A percentile compares a stretch with the other conserved stretches of the same genome.
phyloP scores from a whole-genome alignment of 2,888 invertebrate species.

The Nomada lathburiana region DNA sequence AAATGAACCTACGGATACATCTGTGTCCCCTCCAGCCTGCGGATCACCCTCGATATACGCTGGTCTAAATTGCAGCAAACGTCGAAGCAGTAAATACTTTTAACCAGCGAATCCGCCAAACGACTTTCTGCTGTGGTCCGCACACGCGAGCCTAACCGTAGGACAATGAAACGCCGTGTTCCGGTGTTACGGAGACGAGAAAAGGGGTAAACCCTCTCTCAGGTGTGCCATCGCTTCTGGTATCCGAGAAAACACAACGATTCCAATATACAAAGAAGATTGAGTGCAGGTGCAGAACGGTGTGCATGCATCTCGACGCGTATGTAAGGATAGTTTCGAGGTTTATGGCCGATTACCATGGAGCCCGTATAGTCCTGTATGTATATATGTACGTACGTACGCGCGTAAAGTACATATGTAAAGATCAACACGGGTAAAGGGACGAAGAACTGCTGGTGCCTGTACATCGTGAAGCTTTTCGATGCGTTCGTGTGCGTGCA shows the following conservation, averaged over 20 bases:
- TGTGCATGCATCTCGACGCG: conserved; percentile 44
- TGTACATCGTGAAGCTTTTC: background rate
- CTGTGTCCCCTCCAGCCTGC: no score
- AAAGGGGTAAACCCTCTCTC: conserved; percentile 35
- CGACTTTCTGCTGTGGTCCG: conserved; percentile 20
- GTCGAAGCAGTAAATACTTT: conserved; percentile 31
- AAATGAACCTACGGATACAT: no score
- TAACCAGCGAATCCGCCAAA: conserved; percentile 28
- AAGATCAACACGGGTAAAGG: background rate
- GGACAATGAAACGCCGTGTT: conserved; percentile 67
- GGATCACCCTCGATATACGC: no score
- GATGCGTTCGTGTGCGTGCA: conserved; percentile 16
- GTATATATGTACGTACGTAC: conserved; percentile 65
- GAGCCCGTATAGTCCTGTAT: conserved; percentile 66
- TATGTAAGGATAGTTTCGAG: conserved; percentile 69
- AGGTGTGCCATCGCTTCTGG: conserved; percentile 32
- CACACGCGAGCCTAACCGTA: conserved; percentile 29
- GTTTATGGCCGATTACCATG: conserved; percentile 73
- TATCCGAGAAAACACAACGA: conserved; percentile 65
- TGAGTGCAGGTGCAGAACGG: conserved; percentile 78
- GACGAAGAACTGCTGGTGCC: background rate
- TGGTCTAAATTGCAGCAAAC: background rate
- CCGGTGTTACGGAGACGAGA: conserved; percentile 24
- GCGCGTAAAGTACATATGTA: conserved; percentile 28
- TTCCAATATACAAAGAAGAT: conserved; percentile 82